Base-by-base conservation (phyloP, 2,113 vertebrate genomes). In the Hyperopisus bebe region DNA sequence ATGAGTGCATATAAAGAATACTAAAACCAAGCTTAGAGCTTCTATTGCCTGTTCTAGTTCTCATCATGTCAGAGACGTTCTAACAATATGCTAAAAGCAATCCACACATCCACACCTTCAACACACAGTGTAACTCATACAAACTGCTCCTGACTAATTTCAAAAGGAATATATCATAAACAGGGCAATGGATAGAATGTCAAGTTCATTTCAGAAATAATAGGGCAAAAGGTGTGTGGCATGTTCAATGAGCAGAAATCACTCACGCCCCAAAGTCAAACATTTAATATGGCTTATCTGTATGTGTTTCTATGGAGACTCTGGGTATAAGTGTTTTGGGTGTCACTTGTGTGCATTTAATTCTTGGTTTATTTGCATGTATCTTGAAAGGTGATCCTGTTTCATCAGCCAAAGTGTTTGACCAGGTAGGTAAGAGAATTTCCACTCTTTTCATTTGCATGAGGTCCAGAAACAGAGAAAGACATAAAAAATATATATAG, bases 221-320 rank as follows among this genome's bases (percentile, higher is more conserved):
- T 48, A 8, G 21, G 19, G 7, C 5, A 84, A 90, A 6, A 92
- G 91, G 86, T 10, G 6, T 42, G 66, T 47, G 9, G 77, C 87
- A 86, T 42, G 55, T 84, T 87, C 24, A 47, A 39, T 66, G 89
- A 6, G 74, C 88, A 42, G 74, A 89, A 90, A 86, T 13, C 24
- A 82, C 44, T 55, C 91, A 94, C 92, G 31, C 95, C 95, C 91
- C 48, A 90, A 94, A 94, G 89, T 66, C 93, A 95, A 96, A 95
- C 93, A 95, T 84, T 90, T 91, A 91, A 10, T 84, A 62, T 82
- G 90, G 86, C 48, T 7, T 53, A 24, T 80, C 31, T 51, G 17
- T 13, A 19, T 35, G 31, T n/a, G 46, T 87, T 58, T 51, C 80
- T 19, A 46, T 85, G 42, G 88, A 53, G 24, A 89, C 35, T 35